Conservation (phyloP, 2,888 invertebrate genomes). For the Agrochola lota region DNA sequence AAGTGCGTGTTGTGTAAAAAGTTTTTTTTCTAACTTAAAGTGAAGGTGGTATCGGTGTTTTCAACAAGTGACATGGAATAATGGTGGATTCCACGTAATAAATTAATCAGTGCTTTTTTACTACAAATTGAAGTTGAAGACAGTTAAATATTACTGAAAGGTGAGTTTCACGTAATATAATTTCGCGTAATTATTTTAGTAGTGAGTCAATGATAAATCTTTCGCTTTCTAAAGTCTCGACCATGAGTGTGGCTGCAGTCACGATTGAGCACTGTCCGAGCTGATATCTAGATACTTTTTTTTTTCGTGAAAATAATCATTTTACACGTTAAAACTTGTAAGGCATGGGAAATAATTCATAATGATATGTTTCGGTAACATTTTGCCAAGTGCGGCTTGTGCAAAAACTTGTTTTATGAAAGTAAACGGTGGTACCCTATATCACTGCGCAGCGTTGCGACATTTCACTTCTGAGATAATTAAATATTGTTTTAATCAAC, state of each 20-base stretch:
- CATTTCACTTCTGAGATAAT: constrained; percentile 82
- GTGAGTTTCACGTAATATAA: constrained; percentile 78
- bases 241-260: constrained; percentile 87
- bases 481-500: constrained; percentile 67
- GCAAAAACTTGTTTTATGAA: constrained; percentile 83
- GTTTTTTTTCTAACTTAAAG: constrained; percentile 75
- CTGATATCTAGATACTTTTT: constrained; percentile 70
- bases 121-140: constrained; percentile 76
- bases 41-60: constrained; percentile 86
- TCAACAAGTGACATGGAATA: constrained; percentile 83
- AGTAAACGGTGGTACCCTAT: constrained; percentile 78
- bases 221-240: constrained; percentile 88
- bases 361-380: constrained; percentile 60
- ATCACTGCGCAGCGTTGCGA: constrained; percentile 73
- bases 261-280: constrained; percentile 78
- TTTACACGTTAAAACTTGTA: constrained; percentile 20
- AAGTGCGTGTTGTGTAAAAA: constrained; percentile 79
- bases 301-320: constrained; percentile 34
- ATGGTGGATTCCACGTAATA: constrained; percentile 88
- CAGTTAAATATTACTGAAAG: constrained; percentile 78
- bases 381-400: constrained; percentile 63
- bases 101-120: constrained; percentile 80
- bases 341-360: constrained; percentile 40
- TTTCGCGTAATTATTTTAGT: constrained; percentile 73
- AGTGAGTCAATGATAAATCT: constrained; percentile 83